These are phyloP conservation scores for Alectura lathami DNA, from an alignment of 2,113 vertebrate genomes.

Conservation along the genomic window DNA sequence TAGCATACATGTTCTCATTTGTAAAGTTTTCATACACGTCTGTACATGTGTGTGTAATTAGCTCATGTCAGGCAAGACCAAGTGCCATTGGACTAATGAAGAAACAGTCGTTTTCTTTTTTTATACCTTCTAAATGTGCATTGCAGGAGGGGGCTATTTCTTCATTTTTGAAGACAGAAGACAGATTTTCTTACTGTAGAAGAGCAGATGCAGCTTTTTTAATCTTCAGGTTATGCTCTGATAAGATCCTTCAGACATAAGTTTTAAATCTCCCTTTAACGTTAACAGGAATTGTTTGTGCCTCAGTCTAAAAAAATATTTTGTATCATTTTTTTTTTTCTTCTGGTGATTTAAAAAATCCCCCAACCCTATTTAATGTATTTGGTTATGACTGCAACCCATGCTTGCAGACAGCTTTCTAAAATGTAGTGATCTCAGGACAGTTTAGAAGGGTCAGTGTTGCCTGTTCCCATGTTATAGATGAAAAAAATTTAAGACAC, in stretches of 20 bases:
- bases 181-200: background rate
- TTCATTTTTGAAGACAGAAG: background rate
- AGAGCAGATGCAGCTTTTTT: background rate
- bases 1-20: background rate
- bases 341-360: background rate
- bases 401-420: background rate
- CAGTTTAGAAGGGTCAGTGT: background rate
- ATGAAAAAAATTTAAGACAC: background rate
- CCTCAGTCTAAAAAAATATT: background rate
- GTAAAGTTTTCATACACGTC: background rate
- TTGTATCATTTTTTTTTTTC: background rate
- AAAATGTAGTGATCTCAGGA: background rate
- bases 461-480: background rate
- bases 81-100: background rate
- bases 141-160: background rate
- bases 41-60: background rate
- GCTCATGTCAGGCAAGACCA: background rate
- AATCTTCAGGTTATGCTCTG: background rate
- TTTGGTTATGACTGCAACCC: background rate
- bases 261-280: constrained; percentile 3
- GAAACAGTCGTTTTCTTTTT: background rate
- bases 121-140: background rate
- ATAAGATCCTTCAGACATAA: constrained; percentile 36
- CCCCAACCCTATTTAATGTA: background rate
- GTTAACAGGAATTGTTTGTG: background rate